Base-by-base conservation (phyloP, 2,797 vertebrate species). In the Takifugu rubripes region DNA sequence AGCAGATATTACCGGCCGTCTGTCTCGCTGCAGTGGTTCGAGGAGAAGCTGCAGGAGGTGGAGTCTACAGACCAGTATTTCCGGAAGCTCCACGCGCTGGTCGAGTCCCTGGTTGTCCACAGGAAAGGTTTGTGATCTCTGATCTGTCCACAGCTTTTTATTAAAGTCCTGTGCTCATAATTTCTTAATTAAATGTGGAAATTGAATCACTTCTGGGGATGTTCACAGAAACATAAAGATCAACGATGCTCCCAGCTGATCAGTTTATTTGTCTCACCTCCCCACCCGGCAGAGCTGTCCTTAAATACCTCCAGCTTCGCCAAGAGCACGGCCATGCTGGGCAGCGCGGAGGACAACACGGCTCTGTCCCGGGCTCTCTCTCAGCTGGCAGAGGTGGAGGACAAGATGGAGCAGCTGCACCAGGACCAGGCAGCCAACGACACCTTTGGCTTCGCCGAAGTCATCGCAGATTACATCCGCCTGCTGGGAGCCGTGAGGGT, bases 31-130 rank as follows among this genome's bases (percentile, higher is more conserved):
- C 89, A 99, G 97, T 99, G 97, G 97, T 99, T 99, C 56, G 97
- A 99, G 80, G 97, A 99, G 86, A 99, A 99, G 83, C 91, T 98
- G 62, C 96, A 96, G 89, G 96, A 99, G 81, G 94, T 99, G 58
- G 97, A 99, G 74, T 91, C 91, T 2, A 93, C 96, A 75, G 97
- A 99, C 68, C 95, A 95, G 82, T 94, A 96, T 56, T 88, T 99
- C 46, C 90, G 95, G 75, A 99, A 96, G 86, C 88, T 99, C 53
- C 97, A 96, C 0, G 72, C 84, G 0, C 88, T 96, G 53, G 93
- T 98, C 0, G 97, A 98, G 40, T 93, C 90, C 0, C 91, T 99
- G 25, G 96, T 98, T 60, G 85, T 83, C 78, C 97, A 99, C 82
- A 93, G 97, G 52, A 98, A 96, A 95, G 97, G 97, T 98, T 63